Conservation (phyloP, 2,888 invertebrate genomes). For the Lasius platythorax region DNA sequence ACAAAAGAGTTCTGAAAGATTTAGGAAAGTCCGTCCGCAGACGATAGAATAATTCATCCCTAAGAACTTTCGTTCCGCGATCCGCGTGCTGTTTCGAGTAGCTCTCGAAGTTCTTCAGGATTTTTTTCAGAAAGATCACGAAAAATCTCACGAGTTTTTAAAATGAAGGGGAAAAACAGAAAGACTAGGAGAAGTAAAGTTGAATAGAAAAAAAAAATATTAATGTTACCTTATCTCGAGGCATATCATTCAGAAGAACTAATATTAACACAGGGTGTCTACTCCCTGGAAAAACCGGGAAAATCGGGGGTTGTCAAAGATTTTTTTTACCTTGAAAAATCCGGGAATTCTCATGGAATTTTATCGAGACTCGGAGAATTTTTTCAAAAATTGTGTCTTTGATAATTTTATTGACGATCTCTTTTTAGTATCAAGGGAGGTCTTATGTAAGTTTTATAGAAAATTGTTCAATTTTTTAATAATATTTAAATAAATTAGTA, state of each 20-base stretch:
- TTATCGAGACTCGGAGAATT: too few relatives aligned
- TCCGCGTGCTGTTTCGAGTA: slow-evolving; percentile 31
- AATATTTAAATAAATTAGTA: too few relatives aligned
- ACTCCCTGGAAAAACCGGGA: too few relatives aligned
- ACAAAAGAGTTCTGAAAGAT: slow-evolving; percentile 57
- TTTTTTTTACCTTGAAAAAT: too few relatives aligned
- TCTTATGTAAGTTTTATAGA: too few relatives aligned
- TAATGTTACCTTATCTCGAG: background rate
- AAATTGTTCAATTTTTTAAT: too few relatives aligned
- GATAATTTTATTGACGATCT: too few relatives aligned
- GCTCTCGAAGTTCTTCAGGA: slow-evolving; percentile 17
- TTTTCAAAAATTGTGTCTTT: too few relatives aligned
- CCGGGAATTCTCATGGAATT: too few relatives aligned
- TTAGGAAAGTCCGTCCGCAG: slow-evolving; percentile 43
- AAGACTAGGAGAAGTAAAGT: background rate
- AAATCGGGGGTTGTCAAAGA: too few relatives aligned
- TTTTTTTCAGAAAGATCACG: background rate
- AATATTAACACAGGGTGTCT: too few relatives aligned
- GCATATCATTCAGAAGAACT: background rate
- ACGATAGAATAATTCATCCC: slow-evolving; percentile 31
- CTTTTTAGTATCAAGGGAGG: too few relatives aligned
- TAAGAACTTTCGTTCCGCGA: slow-evolving; percentile 16
- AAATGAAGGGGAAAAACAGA: background rate
- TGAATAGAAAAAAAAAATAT: background rate
- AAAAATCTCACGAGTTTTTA: background rate